Base-by-base conservation (phyloP, 2,797 vertebrate genomes). In the Buceros bicornis region DNA sequence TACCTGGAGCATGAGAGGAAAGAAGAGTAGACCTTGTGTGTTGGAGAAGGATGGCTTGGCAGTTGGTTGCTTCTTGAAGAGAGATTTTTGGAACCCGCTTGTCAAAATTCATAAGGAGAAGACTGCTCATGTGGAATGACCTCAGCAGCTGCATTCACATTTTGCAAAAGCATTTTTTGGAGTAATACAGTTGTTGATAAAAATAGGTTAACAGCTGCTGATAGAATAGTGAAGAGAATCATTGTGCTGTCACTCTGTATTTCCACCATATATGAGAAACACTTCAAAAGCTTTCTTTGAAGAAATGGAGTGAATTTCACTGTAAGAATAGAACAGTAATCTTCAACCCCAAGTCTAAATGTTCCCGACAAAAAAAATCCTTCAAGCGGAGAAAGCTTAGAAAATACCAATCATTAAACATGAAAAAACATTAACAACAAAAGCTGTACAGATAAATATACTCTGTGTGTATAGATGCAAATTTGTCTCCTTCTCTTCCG, bases 201-300 rank as follows among this genome's bases (percentile, higher is more conserved):
- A 96, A 96, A 95, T 96, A 96, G 89, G 53, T 87, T 86, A 97
- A 93, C 90, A 96, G 95, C 93, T 96, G 94, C 91, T 94, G 77
- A 95, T 93, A 19, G 91, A 96, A 77, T 64, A 79, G n/a, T 64
- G 80, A 92, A 92, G 80, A 95, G 85, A 53, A 91, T 90, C 70
- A 62, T 81, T 93, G 77, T 88, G 82, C 78, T 95, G 77, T 93
- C 95, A 95, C 17, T 94, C 77, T 67, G 31, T 67, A 74, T 35
- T 97, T 95, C 53, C 29, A 65, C 67, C 37, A 61, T 37, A 31
- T 80, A 70, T 64, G 67, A 83, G 73, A 94, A 94, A 60, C 21
- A 43, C 37, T 84, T 88, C 53, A 89, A 93, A 92, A 93, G 70
- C 64, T 64, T 95, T 90, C 56, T 93, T 95, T 93, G 82, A 93